A percentile compares a stretch with the other conserved stretches of the same genome.
Evolutionary conservation across 2,888 invertebrate genomes (phyloP).

Genomic region (Ptychoptera albimana): DNA sequence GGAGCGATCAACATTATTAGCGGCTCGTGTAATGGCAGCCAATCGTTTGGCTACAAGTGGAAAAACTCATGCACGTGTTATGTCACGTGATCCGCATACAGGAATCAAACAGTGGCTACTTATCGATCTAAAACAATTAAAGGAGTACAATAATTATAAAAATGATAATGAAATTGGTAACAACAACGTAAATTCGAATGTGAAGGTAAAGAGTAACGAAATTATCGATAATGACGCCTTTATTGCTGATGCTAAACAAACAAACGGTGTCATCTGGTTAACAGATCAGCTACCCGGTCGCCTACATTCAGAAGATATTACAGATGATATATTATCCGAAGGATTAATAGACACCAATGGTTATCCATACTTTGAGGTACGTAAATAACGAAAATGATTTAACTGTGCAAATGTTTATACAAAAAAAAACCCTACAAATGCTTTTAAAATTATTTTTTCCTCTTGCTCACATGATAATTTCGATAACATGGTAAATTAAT

Average conservation of each 20-base stretch:
- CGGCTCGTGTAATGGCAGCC: slow-evolving; percentile 64
- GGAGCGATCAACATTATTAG: slow-evolving; percentile 37
- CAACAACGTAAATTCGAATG: background rate
- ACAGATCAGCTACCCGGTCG: slow-evolving; percentile 61
- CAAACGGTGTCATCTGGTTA: slow-evolving; percentile 41
- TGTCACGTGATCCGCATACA: slow-evolving; percentile 59
- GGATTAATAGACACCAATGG: slow-evolving; percentile 52
- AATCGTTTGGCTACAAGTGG: slow-evolving; percentile 62
- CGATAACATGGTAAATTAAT: too few species aligned
- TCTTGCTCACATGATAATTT: background rate
- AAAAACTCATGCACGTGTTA: slow-evolving; percentile 52
- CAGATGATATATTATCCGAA: slow-evolving; percentile 41
- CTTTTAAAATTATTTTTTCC: background rate
- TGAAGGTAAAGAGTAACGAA: background rate
- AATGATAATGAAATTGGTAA: slow-evolving; percentile 6
- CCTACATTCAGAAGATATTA: slow-evolving; percentile 49
- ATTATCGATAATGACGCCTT: background rate
- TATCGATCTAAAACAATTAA: slow-evolving; percentile 45
- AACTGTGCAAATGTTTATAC: background rate
- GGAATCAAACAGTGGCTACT: slow-evolving; percentile 81
- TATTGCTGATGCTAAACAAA: background rate
- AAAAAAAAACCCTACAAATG: background rate
- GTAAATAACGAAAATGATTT: too few species aligned
- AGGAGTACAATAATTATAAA: background rate
- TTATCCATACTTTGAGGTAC: slow-evolving; percentile 24